Base-by-base conservation (phyloP, 2,797 vertebrate genomes). In the Siniperca scherzeri region DNA sequence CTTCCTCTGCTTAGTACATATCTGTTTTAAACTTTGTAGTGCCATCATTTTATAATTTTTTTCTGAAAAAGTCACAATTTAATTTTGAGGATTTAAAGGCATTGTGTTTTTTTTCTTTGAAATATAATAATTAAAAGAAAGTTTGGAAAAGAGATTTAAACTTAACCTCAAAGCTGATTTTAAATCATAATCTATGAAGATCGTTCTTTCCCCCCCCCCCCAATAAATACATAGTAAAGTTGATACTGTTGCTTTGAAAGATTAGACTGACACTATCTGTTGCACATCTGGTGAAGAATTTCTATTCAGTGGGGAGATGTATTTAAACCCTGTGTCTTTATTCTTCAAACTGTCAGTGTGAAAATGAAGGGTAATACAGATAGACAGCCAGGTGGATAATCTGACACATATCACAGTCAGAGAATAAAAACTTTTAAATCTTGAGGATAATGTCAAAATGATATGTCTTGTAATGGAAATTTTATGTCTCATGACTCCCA, bases 321-420 rank as follows among this genome's bases (percentile, higher is more conserved):
- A 84, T 93, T 93, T 93, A 91, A 92, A 91, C 44, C 74, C 91
- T 94, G 90, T 93, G 94, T 95, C 93, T 95, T 94, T 92, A 94
- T 94, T 93, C 91, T 94, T 86, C 80, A 91, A 88, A 78, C 87
- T 82, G 84, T 90, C 92, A 84, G 89, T 74, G 91, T 92, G 90
- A 92, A 93, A 89, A 91, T 91, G 85, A 92, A 83, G 46, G 52
- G 84, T 92, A 92, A 91, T 89, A 74, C 93, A 82, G 92, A 94
- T 13, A 76, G 93, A 92, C 92, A 93, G 88, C 85, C 74, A 57
- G 92, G 77, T 86, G 82, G 88, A 90, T 95, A 94, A 94, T 93
- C 93, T 91, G 94, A 92, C 92, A 78, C 83, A 89, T 78, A 85
- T 92, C 89, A 84, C 81, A 56, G 84, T 91, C 56, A 77, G 44